Base-by-base conservation (phyloP, 2,797 vertebrate genomes). In the Oophaga sylvatica region DNA sequence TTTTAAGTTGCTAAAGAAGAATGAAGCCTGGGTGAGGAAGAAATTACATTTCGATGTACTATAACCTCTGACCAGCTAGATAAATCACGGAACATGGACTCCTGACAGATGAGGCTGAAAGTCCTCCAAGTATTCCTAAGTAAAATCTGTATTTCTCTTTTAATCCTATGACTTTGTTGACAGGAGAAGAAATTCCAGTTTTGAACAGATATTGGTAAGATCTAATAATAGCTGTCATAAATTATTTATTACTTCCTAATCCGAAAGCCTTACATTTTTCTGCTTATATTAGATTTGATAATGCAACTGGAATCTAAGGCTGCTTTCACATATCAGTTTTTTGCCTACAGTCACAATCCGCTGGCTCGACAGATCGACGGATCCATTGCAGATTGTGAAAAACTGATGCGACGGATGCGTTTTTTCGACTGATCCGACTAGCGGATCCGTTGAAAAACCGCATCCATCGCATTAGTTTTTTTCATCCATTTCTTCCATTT, bases 11-110 rank as follows among this genome's bases (percentile, higher is more conserved):
- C 88, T 88, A 87, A 91, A 92, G 92, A 92, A 91, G 90, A 86
- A 91, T 91, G 89, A 90, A 91, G 80, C 0, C 0, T 90, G 86
- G 22, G 48, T 86, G 83, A 89, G 87, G 90, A 92, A 92, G 91
- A 93, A 93, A 93, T 93, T 93, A 91, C 91, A 91, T 93, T 93
- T 93, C 90, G 90, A 87, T 92, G 88, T 91, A 90, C 90, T 85
- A 88, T 91, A 91, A 92, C 91, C 92, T 93, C 90, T 93, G 92
- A 91, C 90, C 90, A 87, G 81, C n/a, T 68, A 90, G 91, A 93
- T 94, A 93, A 93, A 93, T 93, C 91, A 93, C 0, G 0, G 62
- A 90, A 78, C 73, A 83, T 79, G 84, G 84, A 89, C 79, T 73
- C 22, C 63, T 86, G 80, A 79, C 87, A 89, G 78, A 67, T 41